These are phyloP conservation scores for Macrocentrus cingulum DNA, from an alignment of 1,140 invertebrate genomes.

Conservation along the genomic window DNA sequence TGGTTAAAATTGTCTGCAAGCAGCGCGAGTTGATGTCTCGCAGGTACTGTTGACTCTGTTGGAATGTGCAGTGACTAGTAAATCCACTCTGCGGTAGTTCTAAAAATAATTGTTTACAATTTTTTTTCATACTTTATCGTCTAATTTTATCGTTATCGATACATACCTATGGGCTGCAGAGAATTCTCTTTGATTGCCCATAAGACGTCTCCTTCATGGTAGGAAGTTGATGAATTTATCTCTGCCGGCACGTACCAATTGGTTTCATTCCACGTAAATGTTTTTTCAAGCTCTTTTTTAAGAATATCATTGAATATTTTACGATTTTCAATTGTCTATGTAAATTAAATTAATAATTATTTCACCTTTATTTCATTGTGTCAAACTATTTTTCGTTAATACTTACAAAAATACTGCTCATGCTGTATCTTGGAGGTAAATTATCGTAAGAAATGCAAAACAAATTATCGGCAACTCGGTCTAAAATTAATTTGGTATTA, in stretches of 20 bases:
- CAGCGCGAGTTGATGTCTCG: constrained; percentile 53
- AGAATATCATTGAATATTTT: constrained; percentile 26
- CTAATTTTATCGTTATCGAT: constrained; percentile 19
- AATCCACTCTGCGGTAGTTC: constrained; percentile 55
- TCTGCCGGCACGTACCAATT: constrained; percentile 24
- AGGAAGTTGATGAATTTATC: constrained; percentile 41
- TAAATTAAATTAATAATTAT: not conserved
- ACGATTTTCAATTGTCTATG: constrained; percentile 28
- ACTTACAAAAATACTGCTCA: constrained; percentile 43
- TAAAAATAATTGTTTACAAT: constrained; percentile 38
- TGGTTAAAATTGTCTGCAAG: constrained; percentile 47
- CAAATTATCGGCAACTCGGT: constrained; percentile 50
- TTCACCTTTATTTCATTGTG: not conserved
- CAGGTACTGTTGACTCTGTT: constrained; percentile 53
- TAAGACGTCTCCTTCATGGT: constrained; percentile 40
- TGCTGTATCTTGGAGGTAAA: constrained; percentile 48
- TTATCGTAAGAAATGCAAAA: constrained; percentile 56
- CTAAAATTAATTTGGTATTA: constrained; percentile 51
- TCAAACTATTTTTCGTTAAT: constrained; percentile 1
- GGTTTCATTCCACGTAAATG: constrained; percentile 34
- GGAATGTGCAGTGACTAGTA: constrained; percentile 47
- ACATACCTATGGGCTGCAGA: constrained; percentile 43
- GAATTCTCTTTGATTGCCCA: constrained; percentile 48
- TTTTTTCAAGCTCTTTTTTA: constrained; percentile 26
- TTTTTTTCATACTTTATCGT: constrained; percentile 1